A percentile compares a stretch with the other conserved stretches of the same genome.
These are phyloP conservation scores for Anhinga anhinga DNA, from an alignment of 2,113 vertebrate species.

Conservation along the genomic window DNA sequence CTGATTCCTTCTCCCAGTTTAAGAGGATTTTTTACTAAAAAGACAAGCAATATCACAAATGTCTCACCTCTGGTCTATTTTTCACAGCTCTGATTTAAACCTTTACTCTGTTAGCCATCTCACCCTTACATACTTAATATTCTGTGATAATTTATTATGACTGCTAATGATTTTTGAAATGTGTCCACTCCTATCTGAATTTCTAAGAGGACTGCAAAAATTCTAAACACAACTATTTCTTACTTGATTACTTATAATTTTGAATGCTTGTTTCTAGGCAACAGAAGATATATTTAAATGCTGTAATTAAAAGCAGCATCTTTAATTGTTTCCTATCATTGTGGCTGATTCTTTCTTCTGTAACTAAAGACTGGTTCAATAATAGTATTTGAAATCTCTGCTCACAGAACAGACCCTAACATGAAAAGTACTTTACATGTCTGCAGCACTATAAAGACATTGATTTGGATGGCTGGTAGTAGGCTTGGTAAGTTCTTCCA, in stretches of 20 bases:
- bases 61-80: not conserved
- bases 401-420: not conserved
- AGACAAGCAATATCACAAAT: not conserved
- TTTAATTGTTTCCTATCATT: constrained; percentile 50
- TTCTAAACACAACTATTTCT: not conserved
- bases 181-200: not conserved
- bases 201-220: not conserved
- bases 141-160: not conserved
- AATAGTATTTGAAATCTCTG: constrained; percentile 20
- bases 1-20: not conserved
- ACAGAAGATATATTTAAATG: constrained; percentile 1
- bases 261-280: constrained; percentile 40
- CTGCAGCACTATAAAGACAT: not conserved
- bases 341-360: constrained; percentile 9
- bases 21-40: not conserved
- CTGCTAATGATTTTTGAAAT: constrained; percentile 20
- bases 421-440: not conserved
- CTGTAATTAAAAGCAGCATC: constrained; percentile 41
- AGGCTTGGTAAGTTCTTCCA: not conserved
- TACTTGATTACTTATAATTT: constrained; percentile 14
- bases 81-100: constrained; percentile 31
- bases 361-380: constrained; percentile 28
- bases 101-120: not conserved
- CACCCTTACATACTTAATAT: not conserved
- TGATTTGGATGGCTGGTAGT: not conserved